phyloP scores from a whole-genome alignment of 1,140 invertebrate genomes.

The Nasonia vitripennis region DNA sequence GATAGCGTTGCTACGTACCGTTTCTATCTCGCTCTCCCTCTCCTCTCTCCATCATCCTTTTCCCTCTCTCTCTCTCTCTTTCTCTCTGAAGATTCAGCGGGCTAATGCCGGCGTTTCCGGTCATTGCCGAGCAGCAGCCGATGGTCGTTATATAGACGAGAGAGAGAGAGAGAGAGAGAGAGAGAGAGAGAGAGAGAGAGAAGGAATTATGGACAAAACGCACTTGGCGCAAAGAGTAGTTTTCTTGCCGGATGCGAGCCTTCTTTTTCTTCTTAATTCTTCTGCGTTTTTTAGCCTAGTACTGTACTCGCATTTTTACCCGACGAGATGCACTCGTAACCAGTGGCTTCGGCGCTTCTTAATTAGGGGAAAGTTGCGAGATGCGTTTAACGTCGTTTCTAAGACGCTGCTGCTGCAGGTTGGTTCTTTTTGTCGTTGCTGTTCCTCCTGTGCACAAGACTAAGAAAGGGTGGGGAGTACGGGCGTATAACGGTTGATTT shows the following conservation, averaged over 20 bases:
- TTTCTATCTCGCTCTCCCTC: constrained; percentile 51
- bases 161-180: not conserved
- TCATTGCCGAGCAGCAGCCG: constrained; percentile 23
- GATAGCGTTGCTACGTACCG: constrained; percentile 52
- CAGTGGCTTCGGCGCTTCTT: not conserved
- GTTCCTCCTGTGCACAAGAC: not conserved
- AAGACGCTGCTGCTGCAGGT: not conserved
- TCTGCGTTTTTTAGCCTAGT: not conserved
- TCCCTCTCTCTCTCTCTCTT: constrained; percentile 15
- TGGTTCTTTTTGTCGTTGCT: not conserved
- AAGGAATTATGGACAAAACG: constrained; percentile 46
- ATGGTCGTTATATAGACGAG: not conserved
- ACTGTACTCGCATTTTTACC: not conserved
- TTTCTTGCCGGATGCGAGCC: not conserved
- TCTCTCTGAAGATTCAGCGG: constrained; percentile 36
- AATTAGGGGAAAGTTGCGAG: constrained; percentile 27
- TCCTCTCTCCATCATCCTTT: constrained; percentile 26
- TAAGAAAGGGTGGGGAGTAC: not conserved
- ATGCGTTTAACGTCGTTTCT: constrained; percentile 27
- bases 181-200: not conserved
- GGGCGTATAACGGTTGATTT: constrained; percentile 29
- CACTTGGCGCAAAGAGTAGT: not conserved
- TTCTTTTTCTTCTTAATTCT: not conserved
- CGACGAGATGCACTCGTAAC: not conserved
- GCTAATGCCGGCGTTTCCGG: constrained; percentile 44